These are phyloP conservation scores for Melipona quadrifasciata DNA, from an alignment of 1,140 invertebrate species.

Conservation along the genomic window DNA sequence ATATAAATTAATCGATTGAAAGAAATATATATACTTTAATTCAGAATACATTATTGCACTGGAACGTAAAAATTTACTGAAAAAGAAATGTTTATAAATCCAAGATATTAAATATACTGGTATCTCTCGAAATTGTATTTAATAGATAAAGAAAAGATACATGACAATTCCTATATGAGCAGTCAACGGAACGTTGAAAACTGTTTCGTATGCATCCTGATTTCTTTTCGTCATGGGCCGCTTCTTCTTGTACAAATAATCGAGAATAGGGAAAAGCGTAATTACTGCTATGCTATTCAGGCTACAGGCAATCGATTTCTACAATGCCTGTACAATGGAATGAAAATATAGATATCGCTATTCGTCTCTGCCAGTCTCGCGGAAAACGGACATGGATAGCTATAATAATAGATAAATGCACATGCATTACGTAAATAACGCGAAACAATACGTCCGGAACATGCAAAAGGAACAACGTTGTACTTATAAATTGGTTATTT, in stretches of 20 bases:
- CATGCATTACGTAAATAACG: slow-evolving; percentile 42
- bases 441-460: slow-evolving; percentile 14
- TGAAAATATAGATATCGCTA: slow-evolving; percentile 34
- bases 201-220: slow-evolving; percentile 37
- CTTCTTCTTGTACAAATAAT: slow-evolving; percentile 34
- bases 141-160: slow-evolving; percentile 12
- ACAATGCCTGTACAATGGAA: slow-evolving; percentile 30
- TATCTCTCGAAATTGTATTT: not conserved
- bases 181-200: slow-evolving; percentile 32
- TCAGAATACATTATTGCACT: not conserved
- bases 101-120: not conserved
- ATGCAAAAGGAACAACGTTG: not conserved
- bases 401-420: slow-evolving; percentile 40
- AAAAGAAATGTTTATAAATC: not conserved
- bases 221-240: slow-evolving; percentile 44
- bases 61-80: not conserved
- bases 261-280: slow-evolving; percentile 41
- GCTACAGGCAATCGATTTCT: slow-evolving; percentile 51
- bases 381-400: slow-evolving; percentile 38
- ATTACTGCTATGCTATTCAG: slow-evolving; percentile 37
- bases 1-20: not conserved
- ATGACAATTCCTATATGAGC: slow-evolving; percentile 30
- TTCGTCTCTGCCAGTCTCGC: slow-evolving; percentile 36
- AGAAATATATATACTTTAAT: not conserved
- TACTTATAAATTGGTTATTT: not conserved